Evolutionary conservation across 2,113 vertebrate genomes (phyloP).

Genomic region (Sterrhoptilus dennistouni): DNA sequence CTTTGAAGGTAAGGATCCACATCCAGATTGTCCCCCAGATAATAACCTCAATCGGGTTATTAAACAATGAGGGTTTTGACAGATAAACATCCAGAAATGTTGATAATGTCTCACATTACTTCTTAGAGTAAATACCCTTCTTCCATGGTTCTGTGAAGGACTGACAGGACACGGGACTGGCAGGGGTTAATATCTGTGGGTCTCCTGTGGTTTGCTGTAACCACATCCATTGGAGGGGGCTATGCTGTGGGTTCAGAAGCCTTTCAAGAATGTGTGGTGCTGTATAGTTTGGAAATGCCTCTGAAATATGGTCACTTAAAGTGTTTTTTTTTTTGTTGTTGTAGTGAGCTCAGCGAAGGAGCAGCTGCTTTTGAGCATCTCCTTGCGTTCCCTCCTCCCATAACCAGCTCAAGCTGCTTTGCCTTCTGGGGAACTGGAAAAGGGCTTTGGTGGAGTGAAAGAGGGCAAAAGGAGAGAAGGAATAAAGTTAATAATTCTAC

Average conservation of each 20-base stretch:
- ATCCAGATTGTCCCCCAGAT: background rate
- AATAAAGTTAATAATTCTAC: slow-evolving; percentile 49
- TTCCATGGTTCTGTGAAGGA: background rate
- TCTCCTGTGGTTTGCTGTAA: background rate
- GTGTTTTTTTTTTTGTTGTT: background rate
- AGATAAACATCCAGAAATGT: background rate
- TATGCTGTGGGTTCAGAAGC: background rate
- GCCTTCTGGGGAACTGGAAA: slow-evolving; percentile 41
- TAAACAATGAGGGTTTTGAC: background rate
- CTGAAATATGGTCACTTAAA: background rate
- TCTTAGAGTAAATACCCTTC: background rate
- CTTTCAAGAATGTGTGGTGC: background rate
- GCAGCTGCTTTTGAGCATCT: background rate
- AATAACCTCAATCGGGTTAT: background rate
- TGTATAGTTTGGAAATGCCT: slow-evolving; percentile 19
- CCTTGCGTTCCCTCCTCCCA: background rate
- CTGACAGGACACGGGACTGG: background rate
- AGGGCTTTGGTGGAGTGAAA: slow-evolving; percentile 9
- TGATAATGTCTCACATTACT: background rate
- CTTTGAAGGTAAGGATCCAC: background rate
- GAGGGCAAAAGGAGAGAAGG: background rate
- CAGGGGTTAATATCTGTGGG: background rate
- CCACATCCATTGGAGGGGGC: background rate
- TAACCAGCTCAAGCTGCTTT: slow-evolving; percentile 18
- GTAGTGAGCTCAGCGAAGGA: background rate